These are phyloP conservation scores for Anoura caudifer DNA, from an alignment of 2,113 vertebrate species.

Conservation along the genomic window DNA sequence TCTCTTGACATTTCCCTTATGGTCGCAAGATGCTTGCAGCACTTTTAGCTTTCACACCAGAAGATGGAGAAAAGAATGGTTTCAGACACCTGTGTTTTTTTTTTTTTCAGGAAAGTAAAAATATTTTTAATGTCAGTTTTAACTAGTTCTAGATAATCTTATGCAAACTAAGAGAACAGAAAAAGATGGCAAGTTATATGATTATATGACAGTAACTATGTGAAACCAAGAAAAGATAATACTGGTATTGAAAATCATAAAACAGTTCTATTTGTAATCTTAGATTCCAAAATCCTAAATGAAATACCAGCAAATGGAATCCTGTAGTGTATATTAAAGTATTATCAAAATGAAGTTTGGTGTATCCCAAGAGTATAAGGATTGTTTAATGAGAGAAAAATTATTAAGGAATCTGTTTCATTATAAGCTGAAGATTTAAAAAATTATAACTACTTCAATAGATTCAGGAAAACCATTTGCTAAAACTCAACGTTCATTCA, in stretches of 20 bases:
- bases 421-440: neutral
- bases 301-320: neutral
- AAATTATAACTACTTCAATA: neutral
- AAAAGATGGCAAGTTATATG: neutral
- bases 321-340: neutral
- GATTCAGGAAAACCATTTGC: neutral
- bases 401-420: neutral
- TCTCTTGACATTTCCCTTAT: neutral
- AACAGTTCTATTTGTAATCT: neutral
- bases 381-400: conserved; percentile 1
- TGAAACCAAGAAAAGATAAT: neutral
- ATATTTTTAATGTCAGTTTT: neutral
- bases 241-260: neutral
- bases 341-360: neutral
- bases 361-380: neutral
- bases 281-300: neutral
- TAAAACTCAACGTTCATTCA: neutral
- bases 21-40: neutral
- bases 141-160: neutral
- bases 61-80: neutral
- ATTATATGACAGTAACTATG: neutral
- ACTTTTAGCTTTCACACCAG: neutral
- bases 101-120: neutral
- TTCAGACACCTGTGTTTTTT: neutral
- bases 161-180: neutral